Conservation (phyloP, 2,113 vertebrate genomes). For the Aspiorhynchus laticeps region DNA sequence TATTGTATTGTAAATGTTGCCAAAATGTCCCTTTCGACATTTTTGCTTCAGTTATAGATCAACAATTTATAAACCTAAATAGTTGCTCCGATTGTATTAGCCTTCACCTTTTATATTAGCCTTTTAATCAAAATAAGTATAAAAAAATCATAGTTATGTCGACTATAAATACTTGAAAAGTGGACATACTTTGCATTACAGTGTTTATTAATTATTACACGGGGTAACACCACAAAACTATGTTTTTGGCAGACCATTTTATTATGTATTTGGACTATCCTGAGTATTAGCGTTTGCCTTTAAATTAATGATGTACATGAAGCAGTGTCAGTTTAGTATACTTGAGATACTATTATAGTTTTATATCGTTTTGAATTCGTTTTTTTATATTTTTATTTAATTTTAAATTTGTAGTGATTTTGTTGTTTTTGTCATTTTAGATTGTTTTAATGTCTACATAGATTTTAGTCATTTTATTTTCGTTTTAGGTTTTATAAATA, state of each 20-base stretch:
- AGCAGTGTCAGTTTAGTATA: not conserved
- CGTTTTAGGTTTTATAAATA: no score
- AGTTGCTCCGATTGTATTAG: not conserved
- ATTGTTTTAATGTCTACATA: not conserved
- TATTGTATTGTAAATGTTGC: not conserved
- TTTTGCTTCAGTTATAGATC: not conserved
- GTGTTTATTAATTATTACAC: not conserved
- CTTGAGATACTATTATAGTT: not conserved
- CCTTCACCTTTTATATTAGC: not conserved
- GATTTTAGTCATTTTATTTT: no score
- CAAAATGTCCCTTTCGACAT: not conserved
- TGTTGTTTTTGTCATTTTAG: not conserved
- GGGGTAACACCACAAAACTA: not conserved
- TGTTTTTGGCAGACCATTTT: not conserved
- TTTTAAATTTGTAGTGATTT: not conserved
- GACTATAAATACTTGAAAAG: not conserved
- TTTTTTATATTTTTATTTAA: not conserved
- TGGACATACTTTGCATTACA: not conserved
- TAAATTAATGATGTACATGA: not conserved
- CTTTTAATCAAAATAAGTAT: not conserved
- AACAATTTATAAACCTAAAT: not conserved
- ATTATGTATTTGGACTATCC: not conserved
- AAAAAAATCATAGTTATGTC: not conserved
- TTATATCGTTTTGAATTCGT: not conserved
- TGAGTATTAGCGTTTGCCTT: not conserved